Base-by-base conservation (phyloP, 2,113 vertebrate species). In the Chaetodon auriga region DNA sequence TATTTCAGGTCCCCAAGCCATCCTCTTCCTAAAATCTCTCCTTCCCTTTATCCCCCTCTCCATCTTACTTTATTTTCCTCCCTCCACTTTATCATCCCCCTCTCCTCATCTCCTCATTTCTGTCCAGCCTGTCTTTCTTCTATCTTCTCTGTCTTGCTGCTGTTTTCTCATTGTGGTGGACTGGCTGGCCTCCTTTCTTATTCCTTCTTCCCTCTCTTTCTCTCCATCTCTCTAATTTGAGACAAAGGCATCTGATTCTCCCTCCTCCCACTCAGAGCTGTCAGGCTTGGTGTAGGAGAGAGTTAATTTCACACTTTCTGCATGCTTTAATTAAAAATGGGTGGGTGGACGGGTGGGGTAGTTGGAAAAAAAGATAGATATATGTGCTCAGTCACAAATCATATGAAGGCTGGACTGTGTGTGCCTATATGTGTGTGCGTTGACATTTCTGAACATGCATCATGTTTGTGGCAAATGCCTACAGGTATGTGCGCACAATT, bases 291-390 rank as follows among this genome's bases (percentile, higher is more conserved):
- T 93, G 93, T 93, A 95, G 94, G 94, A 95, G 94, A 96, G 94
- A 94, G 95, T 96, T 96, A 94, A 95, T 96, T 96, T 96, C 95
- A 96, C 95, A 95, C 94, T 94, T 94, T 94, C 93, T 95, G 95
- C 95, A 95, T 95, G 95, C 93, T 95, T 95, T 95, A 96, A 96
- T 96, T 95, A 96, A 95, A 93, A 92, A 80, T 78, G 82, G 90
- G 84, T 85, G 84, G 63, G 43, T 78, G 41, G 68, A 48, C n/a
- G 48, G 23, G 78, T 76, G 73, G 74, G 68, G 82, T 55, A 83
- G 85, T 62, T 62, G 73, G 82, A 86, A 92, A 85, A 90, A 89
- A 94, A 88, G 82, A 78, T 51, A 70, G 83, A 87, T 89, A 75
- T 89, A 92, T 81, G 68, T 80, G 18, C 78, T 85, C 85, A 69